These are phyloP conservation scores for Pelvicachromis taeniatus DNA, from an alignment of 2,113 vertebrate species.

Conservation along the genomic window DNA sequence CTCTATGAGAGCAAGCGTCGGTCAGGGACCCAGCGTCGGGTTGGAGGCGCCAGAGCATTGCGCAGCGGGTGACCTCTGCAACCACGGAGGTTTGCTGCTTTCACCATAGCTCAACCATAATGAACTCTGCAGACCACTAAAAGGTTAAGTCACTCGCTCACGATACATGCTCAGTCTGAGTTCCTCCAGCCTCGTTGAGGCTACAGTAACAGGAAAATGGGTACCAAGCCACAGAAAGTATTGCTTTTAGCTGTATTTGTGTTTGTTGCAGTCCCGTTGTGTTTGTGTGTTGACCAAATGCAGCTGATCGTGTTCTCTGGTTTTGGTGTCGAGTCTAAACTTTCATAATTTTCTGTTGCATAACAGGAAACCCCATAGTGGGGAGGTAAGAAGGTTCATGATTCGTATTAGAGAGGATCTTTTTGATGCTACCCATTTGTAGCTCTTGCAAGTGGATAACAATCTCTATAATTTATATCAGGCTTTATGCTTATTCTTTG, in stretches of 20 bases:
- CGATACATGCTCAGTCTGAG: background rate
- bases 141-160: conserved; percentile 59
- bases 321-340: background rate
- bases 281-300: background rate
- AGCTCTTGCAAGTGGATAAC: background rate
- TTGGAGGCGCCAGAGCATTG: conserved; percentile 66
- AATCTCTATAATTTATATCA: background rate
- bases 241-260: background rate
- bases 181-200: background rate
- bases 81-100: conserved; percentile 72
- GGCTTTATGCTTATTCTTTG: background rate
- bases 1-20: background rate
- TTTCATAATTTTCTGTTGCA: background rate
- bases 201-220: background rate
- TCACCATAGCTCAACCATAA: conserved; percentile 67
- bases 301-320: background rate
- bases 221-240: background rate
- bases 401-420: background rate
- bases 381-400: background rate
- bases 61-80: conserved; percentile 67
- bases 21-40: conserved; percentile 48
- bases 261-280: background rate
- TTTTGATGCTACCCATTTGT: background rate
- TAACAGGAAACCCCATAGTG: background rate
- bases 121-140: conserved; percentile 71